These are phyloP conservation scores for Channa argus DNA, from an alignment of 2,113 vertebrate species.

Conservation along the genomic window DNA sequence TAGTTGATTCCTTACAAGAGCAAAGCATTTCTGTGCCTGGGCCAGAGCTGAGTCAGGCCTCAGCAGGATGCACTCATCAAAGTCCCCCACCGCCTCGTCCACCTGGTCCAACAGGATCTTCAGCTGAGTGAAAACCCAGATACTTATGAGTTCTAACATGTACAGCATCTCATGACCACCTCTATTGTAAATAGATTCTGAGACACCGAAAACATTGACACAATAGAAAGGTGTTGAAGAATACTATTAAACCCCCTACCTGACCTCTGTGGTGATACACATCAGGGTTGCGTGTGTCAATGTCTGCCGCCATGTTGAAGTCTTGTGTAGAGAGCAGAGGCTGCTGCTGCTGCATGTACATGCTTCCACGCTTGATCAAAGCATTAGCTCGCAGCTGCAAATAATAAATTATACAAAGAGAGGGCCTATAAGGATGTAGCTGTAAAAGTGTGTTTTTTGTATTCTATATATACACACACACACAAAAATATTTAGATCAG, in stretches of 20 bases:
- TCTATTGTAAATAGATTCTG: not conserved
- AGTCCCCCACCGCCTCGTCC: constrained; percentile 96
- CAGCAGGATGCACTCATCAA: constrained; percentile 96
- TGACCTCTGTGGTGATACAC: constrained; percentile 98
- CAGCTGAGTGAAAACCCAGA: constrained; percentile 81
- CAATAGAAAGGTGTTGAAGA: too few species aligned
- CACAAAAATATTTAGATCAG: not conserved
- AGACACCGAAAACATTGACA: too few species aligned
- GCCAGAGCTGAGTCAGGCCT: constrained; percentile 96
- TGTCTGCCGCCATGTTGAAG: constrained; percentile 96
- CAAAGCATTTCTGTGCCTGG: constrained; percentile 98
- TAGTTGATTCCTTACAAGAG: constrained; percentile 86
- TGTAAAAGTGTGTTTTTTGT: not conserved
- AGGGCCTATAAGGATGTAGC: not conserved
- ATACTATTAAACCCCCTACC: constrained; percentile 70
- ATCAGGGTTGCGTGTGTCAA: constrained; percentile 94
- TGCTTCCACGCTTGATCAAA: constrained; percentile 97
- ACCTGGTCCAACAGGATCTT: constrained; percentile 99
- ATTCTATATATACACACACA: too few species aligned
- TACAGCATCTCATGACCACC: not conserved
- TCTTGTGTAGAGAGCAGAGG: constrained; percentile 93
- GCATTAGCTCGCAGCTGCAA: constrained; percentile 92
- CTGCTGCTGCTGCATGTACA: constrained; percentile 99
- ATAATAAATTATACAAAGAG: not conserved
- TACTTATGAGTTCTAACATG: not conserved